Percentiles rank a stretch among this genome's conserved stretches.
These are phyloP conservation scores for Platygyra sinensis DNA, from an alignment of 64 coral and sea anemone species.

Conservation along the genomic window DNA sequence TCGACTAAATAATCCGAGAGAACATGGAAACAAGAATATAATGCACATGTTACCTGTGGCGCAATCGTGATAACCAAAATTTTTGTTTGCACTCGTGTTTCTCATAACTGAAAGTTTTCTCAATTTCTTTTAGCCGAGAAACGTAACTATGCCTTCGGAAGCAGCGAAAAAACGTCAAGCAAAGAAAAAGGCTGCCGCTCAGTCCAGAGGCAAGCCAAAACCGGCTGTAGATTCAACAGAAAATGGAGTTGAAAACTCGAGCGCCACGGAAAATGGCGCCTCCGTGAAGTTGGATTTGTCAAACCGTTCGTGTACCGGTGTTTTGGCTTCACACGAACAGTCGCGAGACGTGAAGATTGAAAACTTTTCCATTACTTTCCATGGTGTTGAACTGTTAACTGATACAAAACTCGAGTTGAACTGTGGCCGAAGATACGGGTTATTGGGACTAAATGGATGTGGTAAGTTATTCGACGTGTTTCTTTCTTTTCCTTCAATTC, in stretches of 20 bases:
- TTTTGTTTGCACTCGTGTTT: background rate
- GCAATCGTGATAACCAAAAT: slow-evolving; percentile 13
- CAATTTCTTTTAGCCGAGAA: background rate
- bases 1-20: background rate
- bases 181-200: slow-evolving; percentile 95
- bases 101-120: background rate
- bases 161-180: slow-evolving; percentile 98
- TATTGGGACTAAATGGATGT: slow-evolving; percentile 94
- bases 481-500: background rate
- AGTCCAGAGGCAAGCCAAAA: slow-evolving; percentile 96
- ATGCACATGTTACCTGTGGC: slow-evolving; percentile 56
- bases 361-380: slow-evolving; percentile 98
- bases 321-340: slow-evolving; percentile 95
- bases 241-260: slow-evolving; percentile 32
- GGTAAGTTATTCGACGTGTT: slow-evolving; percentile 61
- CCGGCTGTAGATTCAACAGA: slow-evolving; percentile 30
- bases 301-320: slow-evolving; percentile 96
- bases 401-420: slow-evolving; percentile 94
- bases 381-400: slow-evolving; percentile 90
- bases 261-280: slow-evolving; percentile 47
- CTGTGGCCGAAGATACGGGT: slow-evolving; percentile 94
- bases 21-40: background rate
- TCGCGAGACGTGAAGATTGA: slow-evolving; percentile 92
- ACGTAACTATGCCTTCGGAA: slow-evolving; percentile 86
- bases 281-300: slow-evolving; percentile 59